A percentile compares a stretch with the other conserved stretches of the same genome.
phyloP scores from a whole-genome alignment of 2,888 invertebrate genomes.

The Lasioglossum zephyrum region DNA sequence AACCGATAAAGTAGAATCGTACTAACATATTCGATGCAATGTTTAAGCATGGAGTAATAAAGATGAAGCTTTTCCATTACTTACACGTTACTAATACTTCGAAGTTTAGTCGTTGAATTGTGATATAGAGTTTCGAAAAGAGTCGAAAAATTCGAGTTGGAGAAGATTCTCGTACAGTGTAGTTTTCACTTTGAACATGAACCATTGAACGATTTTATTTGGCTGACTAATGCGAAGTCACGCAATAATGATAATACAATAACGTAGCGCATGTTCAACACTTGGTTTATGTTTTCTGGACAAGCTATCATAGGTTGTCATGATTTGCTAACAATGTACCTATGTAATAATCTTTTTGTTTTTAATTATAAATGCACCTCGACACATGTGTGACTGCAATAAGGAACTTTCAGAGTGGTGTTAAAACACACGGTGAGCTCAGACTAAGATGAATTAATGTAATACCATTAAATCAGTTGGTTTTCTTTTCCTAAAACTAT shows the following conservation, averaged over 20 bases:
- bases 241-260: conserved; percentile 2
- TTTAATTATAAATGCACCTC: conserved; percentile 49
- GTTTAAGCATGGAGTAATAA: conserved; percentile 63
- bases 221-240: too few species aligned
- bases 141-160: background rate
- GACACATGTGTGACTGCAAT: conserved; percentile 65
- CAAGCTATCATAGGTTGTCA: conserved; percentile 47
- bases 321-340: conserved; percentile 27
- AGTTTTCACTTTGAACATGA: background rate
- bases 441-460: conserved; percentile 38
- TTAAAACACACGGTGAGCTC: conserved; percentile 56
- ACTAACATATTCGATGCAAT: conserved; percentile 28
- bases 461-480: conserved; percentile 40
- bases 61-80: conserved; percentile 43
- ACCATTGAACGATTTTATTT: background rate
- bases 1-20: conserved; percentile 32
- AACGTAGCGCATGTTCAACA: conserved; percentile 31
- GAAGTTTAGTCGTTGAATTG: background rate
- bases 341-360: conserved; percentile 25
- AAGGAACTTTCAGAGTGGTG: conserved; percentile 63
- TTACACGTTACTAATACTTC: conserved; percentile 29
- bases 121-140: background rate
- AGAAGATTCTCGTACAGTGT: background rate
- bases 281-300: conserved; percentile 31
- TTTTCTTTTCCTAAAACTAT: conserved; percentile 23